Base-by-base conservation (phyloP, 2,797 vertebrate genomes). In the Loris lydekkerianus region DNA sequence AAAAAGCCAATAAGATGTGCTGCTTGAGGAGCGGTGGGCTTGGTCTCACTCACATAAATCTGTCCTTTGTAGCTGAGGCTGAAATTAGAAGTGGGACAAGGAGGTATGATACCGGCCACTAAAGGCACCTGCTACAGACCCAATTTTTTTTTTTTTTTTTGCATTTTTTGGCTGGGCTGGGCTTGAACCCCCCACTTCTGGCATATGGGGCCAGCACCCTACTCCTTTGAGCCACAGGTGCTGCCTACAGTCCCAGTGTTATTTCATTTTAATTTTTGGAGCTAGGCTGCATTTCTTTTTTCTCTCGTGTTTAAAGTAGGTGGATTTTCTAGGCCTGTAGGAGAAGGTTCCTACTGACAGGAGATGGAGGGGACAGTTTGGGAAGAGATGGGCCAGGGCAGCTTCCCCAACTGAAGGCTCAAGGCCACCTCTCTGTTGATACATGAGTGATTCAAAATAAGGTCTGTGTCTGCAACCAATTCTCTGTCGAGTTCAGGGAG, bases 201-300 rank as follows among this genome's bases (percentile, higher is more conserved):
- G 40, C 40, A 40, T 40, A 40, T 40, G 40, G 43, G 8, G 8
- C 43, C 43, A 43, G 43, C 43, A 6, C 43, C 8, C 5, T 43
- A 43, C 43, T 43, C 43, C 43, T 43, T 43, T 43, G 43, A 43
- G 60, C 23, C 20, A 5, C 60, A 18, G n/a, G 43, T 23, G 7
- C 11, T 46, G 53, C 15, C 69, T 25, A 0, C 0, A 0, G 46
- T 58, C 78, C 31, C 37, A 15, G 0, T n/a, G 49, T 18, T 10
- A 4, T 83, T 73, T 34, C 1, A 27, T 81, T 86, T 14, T 1
- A 49, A 49, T 49, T 78, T 89, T 91, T 17, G 37, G 23, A 40
- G 10, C 23, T 6, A 56, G 29, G 76, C n/a, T 61, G 31, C 29
- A 4, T 5, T 7, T 18, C 46, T 81, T n/a, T 53, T 61, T 9